These are phyloP conservation scores for Seladonia tumulorum DNA, from an alignment of 2,888 invertebrate genomes.

Conservation along the genomic window DNA sequence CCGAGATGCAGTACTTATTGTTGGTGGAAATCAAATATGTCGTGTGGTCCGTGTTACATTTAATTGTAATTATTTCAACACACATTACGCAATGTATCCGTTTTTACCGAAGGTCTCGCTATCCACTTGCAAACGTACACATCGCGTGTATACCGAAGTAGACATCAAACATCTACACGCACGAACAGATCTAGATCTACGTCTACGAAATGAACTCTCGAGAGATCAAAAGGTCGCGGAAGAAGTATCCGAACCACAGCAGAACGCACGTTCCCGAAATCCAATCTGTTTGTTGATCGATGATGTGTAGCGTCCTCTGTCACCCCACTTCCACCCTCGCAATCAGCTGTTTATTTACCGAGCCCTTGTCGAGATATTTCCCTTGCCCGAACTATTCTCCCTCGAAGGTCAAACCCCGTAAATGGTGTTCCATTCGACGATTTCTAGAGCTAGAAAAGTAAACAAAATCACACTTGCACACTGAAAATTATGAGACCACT, in stretches of 20 bases:
- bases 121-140: neutral
- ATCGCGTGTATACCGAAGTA: neutral
- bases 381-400: neutral
- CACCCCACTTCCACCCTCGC: neutral
- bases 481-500: too few species aligned
- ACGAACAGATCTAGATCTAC: neutral
- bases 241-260: neutral
- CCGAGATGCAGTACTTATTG: neutral
- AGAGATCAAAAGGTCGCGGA: neutral
- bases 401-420: neutral
- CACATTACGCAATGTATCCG: neutral
- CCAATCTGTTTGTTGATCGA: conserved; percentile 42
- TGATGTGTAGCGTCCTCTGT: conserved; percentile 6
- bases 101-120: neutral
- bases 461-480: neutral
- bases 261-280: neutral
- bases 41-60: neutral
- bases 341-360: conserved; percentile 47
- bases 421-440: neutral
- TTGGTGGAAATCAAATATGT: neutral
- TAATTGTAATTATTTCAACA: neutral
- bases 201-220: neutral
- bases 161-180: neutral
- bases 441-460: neutral
- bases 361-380: neutral